phyloP scores from a whole-genome alignment of 2,113 vertebrate genomes.

The Osmerus eperlanus region DNA sequence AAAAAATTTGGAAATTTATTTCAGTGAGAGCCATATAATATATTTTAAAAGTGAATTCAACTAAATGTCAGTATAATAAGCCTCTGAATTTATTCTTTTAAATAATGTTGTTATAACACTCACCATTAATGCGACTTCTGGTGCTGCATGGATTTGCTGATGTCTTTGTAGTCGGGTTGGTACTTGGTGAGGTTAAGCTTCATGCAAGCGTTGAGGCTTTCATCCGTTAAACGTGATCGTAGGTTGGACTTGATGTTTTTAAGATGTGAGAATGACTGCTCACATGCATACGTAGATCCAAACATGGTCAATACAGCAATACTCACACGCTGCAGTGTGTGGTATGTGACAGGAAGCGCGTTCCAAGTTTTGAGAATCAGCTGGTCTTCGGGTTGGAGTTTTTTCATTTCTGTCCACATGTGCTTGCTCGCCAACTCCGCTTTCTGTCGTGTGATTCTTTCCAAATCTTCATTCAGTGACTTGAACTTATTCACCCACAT shows the following conservation, averaged over 20 bases:
- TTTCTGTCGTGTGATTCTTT: slow-evolving; percentile 25
- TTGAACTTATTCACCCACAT: slow-evolving; percentile 30
- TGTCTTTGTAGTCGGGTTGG: no score
- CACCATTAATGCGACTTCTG: no score
- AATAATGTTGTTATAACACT: slow-evolving; percentile 25
- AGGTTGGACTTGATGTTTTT: no score
- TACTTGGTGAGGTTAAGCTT: no score
- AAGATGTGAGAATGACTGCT: no score
- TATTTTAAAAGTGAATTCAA: no score
- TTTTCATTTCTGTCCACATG: slow-evolving; percentile 35
- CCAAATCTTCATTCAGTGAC: slow-evolving; percentile 30
- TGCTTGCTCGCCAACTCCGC: slow-evolving; percentile 27
- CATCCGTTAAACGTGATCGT: no score
- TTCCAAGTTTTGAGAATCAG: slow-evolving; percentile 42
- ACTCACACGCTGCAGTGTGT: slow-evolving; percentile 27
- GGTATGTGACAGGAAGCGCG: slow-evolving; percentile 29
- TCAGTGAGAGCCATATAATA: slow-evolving; percentile 5
- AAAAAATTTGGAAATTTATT: slow-evolving; percentile 10
- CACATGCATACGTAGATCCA: no score
- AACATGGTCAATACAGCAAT: slow-evolving; percentile 35
- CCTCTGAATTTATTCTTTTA: no score
- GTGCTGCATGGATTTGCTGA: no score
- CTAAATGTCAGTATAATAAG: no score
- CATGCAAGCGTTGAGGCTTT: no score
- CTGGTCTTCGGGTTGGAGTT: slow-evolving; percentile 23